Evolutionary conservation across 2,113 vertebrate species (phyloP), one percentile per base, ranked within the genome.

Genomic region (Nyctibius bracteatus): DNA sequence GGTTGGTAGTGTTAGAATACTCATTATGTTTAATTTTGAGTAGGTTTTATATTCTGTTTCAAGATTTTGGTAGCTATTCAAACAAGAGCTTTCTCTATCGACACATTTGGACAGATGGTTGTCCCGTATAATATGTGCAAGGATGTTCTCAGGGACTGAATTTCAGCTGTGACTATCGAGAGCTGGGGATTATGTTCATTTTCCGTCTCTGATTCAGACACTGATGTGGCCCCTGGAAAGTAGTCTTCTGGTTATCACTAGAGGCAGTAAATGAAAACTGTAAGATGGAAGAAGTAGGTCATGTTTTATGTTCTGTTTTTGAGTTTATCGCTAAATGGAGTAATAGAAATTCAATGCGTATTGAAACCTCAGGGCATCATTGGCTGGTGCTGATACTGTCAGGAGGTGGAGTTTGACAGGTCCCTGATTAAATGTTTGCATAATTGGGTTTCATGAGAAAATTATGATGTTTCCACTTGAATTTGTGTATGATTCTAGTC

Each of bases 381-480:
- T 94, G 91, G 39, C 57, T 84, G 75, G 28, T 86, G 74, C 57
- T 88, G 83, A 87, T 95, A 86, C 47, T 94, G 86, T 87, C 61
- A 46, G 23, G 71, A 96, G 51, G 65, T 86, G n/a, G 54, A 86
- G 61, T 94, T 80, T 97, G 75, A 52, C 67, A 75, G 49, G 72
- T 81, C 61, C 24, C 41, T 92, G 66, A 73, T 96, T 84, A 95
- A 94, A 82, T 77, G 77, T 86, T 94, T 97, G 30, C 61, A 66
- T 77, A 49, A 74, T 20, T 88, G 5, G 66, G 84, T 94, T 96
- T 92, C 7, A 63, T 73, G 54, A 88, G 81, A 54, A 89, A 78
- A 71, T 66, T 28, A n/a, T 84, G 33, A 25, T 59, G n/a, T 68
- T 94, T 92, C 24, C 16, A 19, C 16, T 88, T 67, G 46, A 81